Conservation (phyloP, 2,113 vertebrate species). For the Mustela nigripes region DNA sequence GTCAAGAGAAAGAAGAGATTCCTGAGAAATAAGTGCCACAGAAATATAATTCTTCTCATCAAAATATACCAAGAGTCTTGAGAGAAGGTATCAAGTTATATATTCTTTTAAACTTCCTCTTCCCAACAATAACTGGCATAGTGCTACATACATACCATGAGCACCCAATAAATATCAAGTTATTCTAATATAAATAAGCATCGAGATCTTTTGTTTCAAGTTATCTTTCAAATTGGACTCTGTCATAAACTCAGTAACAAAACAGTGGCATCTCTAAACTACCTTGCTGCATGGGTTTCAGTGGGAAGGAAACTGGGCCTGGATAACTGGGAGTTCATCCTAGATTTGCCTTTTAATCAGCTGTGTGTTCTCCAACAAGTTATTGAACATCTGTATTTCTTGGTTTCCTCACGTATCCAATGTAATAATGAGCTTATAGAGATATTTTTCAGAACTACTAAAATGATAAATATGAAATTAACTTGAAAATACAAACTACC, state of each 20-base stretch:
- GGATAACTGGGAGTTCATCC: not conserved
- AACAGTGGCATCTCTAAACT: constrained; percentile 13
- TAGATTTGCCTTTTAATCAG: constrained; percentile 30
- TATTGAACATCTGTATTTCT: constrained; percentile 11
- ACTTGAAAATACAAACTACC: constrained; percentile 25
- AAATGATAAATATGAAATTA: constrained; percentile 51
- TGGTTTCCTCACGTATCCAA: not conserved
- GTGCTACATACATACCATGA: not conserved
- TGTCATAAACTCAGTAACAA: not conserved
- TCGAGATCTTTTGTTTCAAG: not conserved
- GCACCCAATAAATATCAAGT: not conserved
- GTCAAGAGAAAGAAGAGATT: not conserved
- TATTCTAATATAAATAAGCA: not conserved
- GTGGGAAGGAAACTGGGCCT: not conserved
- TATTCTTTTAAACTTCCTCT: not conserved
- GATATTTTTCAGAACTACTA: constrained; percentile 28
- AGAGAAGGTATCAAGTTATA: not conserved
- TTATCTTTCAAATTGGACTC: not conserved
- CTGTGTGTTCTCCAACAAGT: not conserved
- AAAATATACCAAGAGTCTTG: not conserved
- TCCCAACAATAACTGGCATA: not conserved
- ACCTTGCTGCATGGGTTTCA: constrained; percentile 16
- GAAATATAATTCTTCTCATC: constrained; percentile 37
- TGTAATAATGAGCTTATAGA: not conserved
- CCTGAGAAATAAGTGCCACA: not conserved